A percentile compares a stretch with the other conserved stretches of the same genome.
Evolutionary conservation across 2,113 vertebrate genomes (phyloP).

Genomic region (Dolichallabes microphthalmus): DNA sequence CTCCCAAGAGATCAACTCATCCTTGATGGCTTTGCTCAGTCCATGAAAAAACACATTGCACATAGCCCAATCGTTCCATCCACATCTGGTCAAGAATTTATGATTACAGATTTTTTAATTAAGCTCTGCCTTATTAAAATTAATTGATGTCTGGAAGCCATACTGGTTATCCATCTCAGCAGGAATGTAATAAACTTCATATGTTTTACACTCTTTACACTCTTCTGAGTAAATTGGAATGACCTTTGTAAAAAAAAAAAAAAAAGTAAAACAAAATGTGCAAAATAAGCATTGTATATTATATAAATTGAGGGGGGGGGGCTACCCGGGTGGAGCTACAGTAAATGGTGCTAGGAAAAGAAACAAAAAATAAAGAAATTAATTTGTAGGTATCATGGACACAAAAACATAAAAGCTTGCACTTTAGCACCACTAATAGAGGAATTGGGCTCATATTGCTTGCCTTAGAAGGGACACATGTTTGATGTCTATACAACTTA

Average conservation of each 20-base stretch:
- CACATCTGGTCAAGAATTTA: neutral
- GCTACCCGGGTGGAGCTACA: neutral
- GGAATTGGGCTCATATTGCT: neutral
- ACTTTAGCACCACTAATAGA: neutral
- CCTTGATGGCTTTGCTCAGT: no score
- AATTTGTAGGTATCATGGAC: neutral
- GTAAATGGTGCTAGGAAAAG: neutral
- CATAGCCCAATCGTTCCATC: neutral
- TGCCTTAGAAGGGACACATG: neutral
- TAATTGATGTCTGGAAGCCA: neutral
- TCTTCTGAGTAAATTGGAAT: neutral
- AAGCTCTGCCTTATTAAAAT: neutral
- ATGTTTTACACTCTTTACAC: neutral
- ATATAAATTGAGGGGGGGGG: neutral
- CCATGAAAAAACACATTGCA: no score
- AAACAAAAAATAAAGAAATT: neutral
- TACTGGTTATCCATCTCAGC: neutral
- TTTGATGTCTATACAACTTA: neutral
- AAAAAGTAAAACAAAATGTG: neutral
- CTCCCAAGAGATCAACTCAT: no score
- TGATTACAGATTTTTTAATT: neutral
- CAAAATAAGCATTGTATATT: neutral
- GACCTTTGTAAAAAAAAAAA: neutral
- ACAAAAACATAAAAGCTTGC: neutral
- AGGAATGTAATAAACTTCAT: neutral